Evolutionary conservation across 1,140 invertebrate genomes (phyloP).

Genomic region (Charaxes varanes): DNA sequence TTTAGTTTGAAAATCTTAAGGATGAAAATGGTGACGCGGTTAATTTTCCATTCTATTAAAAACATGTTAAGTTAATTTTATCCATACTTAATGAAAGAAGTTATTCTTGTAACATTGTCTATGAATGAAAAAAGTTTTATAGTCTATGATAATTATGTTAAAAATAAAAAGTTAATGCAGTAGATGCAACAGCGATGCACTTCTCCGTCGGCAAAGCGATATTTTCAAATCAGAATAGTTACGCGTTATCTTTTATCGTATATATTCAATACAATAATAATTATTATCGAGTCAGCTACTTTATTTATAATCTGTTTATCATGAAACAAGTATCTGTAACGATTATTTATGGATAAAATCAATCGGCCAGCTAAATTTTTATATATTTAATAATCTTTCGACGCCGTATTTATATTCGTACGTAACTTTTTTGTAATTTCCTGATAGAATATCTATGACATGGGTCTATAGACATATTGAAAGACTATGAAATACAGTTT

Average conservation of each 20-base stretch:
- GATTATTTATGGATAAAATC: constrained; percentile 14
- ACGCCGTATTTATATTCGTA: background rate
- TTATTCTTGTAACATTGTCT: too few species aligned
- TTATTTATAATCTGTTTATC: constrained; percentile 17
- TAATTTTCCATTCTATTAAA: too few species aligned
- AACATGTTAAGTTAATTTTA: too few species aligned
- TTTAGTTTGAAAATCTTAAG: too few species aligned
- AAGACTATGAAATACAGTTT: too few species aligned
- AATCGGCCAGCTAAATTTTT: constrained; percentile 1
- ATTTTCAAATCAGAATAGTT: constrained; percentile 7
- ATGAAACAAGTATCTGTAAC: background rate
- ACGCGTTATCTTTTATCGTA: constrained; percentile 3
- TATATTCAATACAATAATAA: constrained; percentile 14
- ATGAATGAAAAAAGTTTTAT: too few species aligned
- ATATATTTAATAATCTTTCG: background rate
- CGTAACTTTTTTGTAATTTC: constrained; percentile 4
- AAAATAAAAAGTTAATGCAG: background rate
- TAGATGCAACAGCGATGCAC: background rate
- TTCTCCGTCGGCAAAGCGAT: constrained; percentile 11
- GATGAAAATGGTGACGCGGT: too few species aligned
- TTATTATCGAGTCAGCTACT: constrained; percentile 15
- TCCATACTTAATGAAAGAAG: too few species aligned
- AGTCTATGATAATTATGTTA: too few species aligned
- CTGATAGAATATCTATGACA: constrained; percentile 4
- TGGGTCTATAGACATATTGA: background rate